Conservation (phyloP, 1,140 invertebrate species). For the Diuraphis noxia region DNA sequence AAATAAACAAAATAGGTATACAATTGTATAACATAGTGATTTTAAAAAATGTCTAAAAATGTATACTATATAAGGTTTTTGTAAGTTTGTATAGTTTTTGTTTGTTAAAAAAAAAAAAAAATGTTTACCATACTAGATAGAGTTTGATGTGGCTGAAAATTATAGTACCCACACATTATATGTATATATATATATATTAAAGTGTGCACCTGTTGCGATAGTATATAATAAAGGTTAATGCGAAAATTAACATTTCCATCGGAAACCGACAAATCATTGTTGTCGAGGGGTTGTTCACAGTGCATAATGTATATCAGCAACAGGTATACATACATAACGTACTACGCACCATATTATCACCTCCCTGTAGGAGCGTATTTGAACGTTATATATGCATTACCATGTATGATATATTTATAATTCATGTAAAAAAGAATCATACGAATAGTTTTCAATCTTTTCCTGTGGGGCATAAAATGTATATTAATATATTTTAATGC, state of each 20-base stretch:
- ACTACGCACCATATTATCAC: not conserved
- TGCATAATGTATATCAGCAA: not conserved
- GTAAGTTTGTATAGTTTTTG: not conserved
- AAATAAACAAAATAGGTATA: not conserved
- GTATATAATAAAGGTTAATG: slow-evolving; percentile 15
- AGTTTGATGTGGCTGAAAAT: not conserved
- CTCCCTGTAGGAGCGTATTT: not conserved
- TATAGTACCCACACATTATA: not conserved
- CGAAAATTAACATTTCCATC: slow-evolving; percentile 36
- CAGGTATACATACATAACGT: not conserved
- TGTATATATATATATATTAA: not conserved
- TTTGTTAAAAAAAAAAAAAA: not conserved
- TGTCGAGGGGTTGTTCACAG: slow-evolving; percentile 32
- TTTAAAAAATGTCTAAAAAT: not conserved
- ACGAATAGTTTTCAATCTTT: not conserved
- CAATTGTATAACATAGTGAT: not conserved
- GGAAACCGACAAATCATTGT: slow-evolving; percentile 44
- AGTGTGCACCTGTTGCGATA: not conserved
- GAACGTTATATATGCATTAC: not conserved
- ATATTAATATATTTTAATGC: not conserved
- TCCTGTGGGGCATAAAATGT: not conserved
- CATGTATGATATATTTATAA: not conserved
- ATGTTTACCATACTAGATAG: not conserved
- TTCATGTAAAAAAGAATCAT: not conserved
- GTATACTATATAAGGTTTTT: not conserved